Evolutionary conservation across 2,797 vertebrate species (phyloP).

Genomic region (Aphelocoma californica): DNA sequence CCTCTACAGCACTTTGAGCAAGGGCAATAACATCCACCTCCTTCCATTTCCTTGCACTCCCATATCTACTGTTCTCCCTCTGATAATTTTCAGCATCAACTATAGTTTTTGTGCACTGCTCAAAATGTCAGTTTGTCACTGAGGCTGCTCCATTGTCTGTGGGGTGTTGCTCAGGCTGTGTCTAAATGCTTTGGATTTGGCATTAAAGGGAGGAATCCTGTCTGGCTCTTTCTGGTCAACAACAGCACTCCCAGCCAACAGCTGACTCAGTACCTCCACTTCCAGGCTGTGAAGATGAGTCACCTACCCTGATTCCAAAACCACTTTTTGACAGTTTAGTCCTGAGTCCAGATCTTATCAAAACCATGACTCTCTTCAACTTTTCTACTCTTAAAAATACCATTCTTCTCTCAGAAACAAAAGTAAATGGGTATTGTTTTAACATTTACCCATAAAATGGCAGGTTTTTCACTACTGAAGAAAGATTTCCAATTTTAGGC

Average conservation of each 20-base stretch:
- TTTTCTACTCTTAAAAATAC: neutral
- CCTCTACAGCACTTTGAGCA: neutral
- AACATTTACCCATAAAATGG: neutral
- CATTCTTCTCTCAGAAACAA: neutral
- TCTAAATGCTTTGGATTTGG: neutral
- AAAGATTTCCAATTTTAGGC: neutral
- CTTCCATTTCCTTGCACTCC: neutral
- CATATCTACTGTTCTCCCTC: neutral
- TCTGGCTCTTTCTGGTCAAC: neutral
- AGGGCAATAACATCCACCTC: neutral
- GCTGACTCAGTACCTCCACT: conserved; percentile 14
- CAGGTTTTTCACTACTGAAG: neutral
- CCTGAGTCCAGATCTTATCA: neutral
- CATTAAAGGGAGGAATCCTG: neutral
- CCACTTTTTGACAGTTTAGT: neutral
- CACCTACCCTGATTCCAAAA: neutral
- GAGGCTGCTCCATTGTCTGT: neutral
- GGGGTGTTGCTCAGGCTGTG: neutral
- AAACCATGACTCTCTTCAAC: neutral
- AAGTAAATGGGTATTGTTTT: neutral
- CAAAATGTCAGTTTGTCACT: neutral
- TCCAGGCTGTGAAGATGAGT: neutral
- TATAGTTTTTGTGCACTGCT: neutral
- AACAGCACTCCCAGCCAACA: neutral
- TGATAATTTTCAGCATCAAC: neutral